Evolutionary conservation across 2,888 invertebrate species (phyloP).

Genomic region (Amblyjoppa proteus): DNA sequence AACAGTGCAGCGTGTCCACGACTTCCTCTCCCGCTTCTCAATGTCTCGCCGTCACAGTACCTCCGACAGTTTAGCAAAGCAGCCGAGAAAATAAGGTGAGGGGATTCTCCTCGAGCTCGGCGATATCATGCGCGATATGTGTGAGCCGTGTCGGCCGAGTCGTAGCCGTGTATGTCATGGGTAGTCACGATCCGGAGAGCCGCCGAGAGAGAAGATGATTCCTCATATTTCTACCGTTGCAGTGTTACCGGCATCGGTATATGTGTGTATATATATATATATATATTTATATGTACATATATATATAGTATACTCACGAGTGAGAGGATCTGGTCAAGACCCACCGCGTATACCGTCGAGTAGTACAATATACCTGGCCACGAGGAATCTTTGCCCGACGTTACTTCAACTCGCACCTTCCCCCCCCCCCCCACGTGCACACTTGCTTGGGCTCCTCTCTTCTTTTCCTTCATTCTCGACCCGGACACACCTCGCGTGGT

Average conservation of each 20-base stretch:
- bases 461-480: conserved; percentile 60
- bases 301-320: neutral
- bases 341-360: conserved; percentile 37
- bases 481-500: conserved; percentile 76
- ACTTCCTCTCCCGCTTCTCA: conserved; percentile 27
- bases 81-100: neutral
- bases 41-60: neutral
- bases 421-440: conserved; percentile 23
- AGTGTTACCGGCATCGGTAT: neutral
- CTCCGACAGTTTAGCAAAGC: neutral
- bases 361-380: conserved; percentile 10
- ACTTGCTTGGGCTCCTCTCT: conserved; percentile 18
- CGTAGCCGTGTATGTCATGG: conserved; percentile 78
- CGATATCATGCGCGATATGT: conserved; percentile 14
- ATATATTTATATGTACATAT: neutral
- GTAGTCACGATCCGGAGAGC: conserved; percentile 76
- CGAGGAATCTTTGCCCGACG: conserved; percentile 24
- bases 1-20: conserved; percentile 14
- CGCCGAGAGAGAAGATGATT: conserved; percentile 19
- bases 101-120: conserved; percentile 3
- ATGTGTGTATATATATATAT: too few relatives aligned
- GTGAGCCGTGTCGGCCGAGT: conserved; percentile 62
- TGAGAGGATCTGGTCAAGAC: conserved; percentile 38
- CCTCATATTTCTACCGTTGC: conserved; percentile 23
- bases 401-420: conserved; percentile 43